phyloP scores from a whole-genome alignment of 2,113 vertebrate species.

The Neofelis nebulosa region DNA sequence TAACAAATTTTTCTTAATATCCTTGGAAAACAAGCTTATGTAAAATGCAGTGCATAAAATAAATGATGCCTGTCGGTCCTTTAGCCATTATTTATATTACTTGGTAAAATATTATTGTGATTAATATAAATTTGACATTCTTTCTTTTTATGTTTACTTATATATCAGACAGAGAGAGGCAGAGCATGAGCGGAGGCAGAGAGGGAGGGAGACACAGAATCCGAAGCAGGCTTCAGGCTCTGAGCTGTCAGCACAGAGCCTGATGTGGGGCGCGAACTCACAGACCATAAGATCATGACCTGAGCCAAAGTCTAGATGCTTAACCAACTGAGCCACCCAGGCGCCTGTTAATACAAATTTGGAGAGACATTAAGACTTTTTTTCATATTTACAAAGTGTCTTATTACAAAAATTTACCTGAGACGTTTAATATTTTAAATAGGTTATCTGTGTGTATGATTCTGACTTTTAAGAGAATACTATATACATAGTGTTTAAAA shows the following conservation, averaged over 20 bases:
- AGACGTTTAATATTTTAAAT: slow-evolving; percentile 2
- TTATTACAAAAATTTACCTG: background rate
- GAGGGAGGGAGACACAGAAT: no score
- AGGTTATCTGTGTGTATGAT: background rate
- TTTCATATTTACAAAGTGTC: background rate
- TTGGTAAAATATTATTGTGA: background rate
- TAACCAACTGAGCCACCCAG: no score
- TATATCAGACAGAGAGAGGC: no score
- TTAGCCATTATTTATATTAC: background rate
- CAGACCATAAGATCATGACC: no score
- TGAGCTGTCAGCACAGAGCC: no score
- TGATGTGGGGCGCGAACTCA: no score
- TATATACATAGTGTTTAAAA: background rate
- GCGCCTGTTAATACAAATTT: background rate
- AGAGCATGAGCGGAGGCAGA: no score
- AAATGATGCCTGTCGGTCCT: background rate
- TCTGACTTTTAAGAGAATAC: background rate
- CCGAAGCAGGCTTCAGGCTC: no score
- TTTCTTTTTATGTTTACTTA: no score
- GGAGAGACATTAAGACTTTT: background rate
- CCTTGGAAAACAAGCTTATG: background rate
- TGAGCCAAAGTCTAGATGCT: no score
- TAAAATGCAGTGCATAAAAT: background rate
- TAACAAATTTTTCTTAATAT: background rate
- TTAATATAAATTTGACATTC: background rate